Evolutionary conservation across 2,888 invertebrate species (phyloP).

Genomic region (Entomobrya proxima): DNA sequence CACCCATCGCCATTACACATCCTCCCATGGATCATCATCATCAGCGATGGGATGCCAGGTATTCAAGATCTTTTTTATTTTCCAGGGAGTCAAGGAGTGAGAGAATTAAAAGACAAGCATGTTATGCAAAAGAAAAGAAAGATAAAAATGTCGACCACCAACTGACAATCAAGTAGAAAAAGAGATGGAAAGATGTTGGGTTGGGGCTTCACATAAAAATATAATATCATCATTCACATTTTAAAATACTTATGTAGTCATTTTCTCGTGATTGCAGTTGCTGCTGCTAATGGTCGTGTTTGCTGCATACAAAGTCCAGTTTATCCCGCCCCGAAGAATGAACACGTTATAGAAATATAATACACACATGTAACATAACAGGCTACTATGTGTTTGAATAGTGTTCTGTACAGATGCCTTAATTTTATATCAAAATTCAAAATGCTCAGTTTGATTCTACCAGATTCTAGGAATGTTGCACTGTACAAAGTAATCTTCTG

Average conservation of each 20-base stretch:
- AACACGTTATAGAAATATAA: too few relatives aligned
- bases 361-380: neutral
- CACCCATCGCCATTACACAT: neutral
- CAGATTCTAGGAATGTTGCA: neutral
- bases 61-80: neutral
- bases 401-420: neutral
- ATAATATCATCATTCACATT: conserved; percentile 1
- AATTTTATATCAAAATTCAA: neutral
- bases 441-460: neutral
- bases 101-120: conserved; percentile 56
- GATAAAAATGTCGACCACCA: conserved; percentile 67
- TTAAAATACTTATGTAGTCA: too few relatives aligned
- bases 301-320: too few relatives aligned
- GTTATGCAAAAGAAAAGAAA: conserved; percentile 33
- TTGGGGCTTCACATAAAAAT: conserved; percentile 19
- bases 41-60: neutral
- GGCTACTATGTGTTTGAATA: neutral
- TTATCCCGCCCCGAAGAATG: too few relatives aligned
- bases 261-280: neutral
- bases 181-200: neutral
- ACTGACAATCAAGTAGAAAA: conserved; percentile 62
- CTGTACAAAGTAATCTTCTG: conserved; percentile 27
- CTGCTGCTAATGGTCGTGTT: too few relatives aligned
- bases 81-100: conserved; percentile 5
- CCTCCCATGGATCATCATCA: neutral